phyloP scores from a whole-genome alignment of 2,888 invertebrate genomes.

The Taphrorychus bicolor region DNA sequence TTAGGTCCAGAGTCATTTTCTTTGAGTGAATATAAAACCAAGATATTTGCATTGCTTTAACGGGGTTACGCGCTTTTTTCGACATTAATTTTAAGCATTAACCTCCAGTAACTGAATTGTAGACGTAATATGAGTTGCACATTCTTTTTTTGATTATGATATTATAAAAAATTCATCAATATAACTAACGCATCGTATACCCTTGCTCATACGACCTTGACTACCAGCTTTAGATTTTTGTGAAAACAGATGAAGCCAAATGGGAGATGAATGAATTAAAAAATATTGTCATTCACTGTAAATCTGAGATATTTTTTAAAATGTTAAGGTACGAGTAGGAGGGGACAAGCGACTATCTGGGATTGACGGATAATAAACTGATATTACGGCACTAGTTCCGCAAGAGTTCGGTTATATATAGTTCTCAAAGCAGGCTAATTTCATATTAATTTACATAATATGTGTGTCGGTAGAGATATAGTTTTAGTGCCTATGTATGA shows the following conservation, averaged over 20 bases:
- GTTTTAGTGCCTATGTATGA: neutral
- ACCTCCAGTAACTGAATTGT: no score
- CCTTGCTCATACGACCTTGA: neutral
- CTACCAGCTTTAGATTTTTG: conserved; percentile 41
- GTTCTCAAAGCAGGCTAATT: neutral
- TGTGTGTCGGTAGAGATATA: neutral
- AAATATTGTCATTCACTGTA: conserved; percentile 18
- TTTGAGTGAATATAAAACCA: neutral
- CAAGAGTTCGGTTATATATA: neutral
- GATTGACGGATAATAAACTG: neutral
- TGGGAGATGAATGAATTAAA: conserved; percentile 35
- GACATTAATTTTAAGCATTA: no score
- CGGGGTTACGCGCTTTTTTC: no score
- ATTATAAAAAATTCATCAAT: neutral
- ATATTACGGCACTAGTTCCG: conserved; percentile 3
- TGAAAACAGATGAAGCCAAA: conserved; percentile 47
- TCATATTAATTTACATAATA: conserved; percentile 1
- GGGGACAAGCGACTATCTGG: no score
- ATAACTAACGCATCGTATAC: neutral
- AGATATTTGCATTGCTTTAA: neutral
- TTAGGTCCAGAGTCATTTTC: no score
- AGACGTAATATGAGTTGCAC: no score
- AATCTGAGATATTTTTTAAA: neutral
- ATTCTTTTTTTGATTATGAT: no score
- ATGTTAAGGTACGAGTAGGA: conserved; percentile 27